Evolutionary conservation across 2,797 vertebrate genomes (phyloP).

Genomic region (Rallus crepitans): DNA sequence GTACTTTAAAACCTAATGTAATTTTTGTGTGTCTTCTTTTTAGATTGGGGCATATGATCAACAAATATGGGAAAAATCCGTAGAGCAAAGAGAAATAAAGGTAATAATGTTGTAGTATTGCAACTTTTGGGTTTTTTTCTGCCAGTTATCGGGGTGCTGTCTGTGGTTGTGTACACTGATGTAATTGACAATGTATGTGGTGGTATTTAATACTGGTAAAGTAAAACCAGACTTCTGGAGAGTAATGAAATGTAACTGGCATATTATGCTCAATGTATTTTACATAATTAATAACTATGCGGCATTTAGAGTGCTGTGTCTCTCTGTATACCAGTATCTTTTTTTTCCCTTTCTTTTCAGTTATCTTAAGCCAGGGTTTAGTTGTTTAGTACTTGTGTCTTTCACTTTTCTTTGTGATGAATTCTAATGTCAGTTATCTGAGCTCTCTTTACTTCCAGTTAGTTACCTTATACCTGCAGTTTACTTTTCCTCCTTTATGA

Average conservation of each 20-base stretch:
- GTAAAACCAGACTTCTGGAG: constrained; percentile 25
- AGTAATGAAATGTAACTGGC: not conserved
- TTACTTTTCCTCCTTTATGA: constrained; percentile 83
- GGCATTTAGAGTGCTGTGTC: not conserved
- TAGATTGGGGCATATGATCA: constrained; percentile 99
- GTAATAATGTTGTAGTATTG: constrained; percentile 72
- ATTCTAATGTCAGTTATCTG: constrained; percentile 75
- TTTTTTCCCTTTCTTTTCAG: not conserved
- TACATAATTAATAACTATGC: not conserved
- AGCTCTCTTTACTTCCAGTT: constrained; percentile 77
- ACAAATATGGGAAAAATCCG: constrained; percentile 99
- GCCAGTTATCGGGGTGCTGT: not conserved
- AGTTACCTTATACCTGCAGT: constrained; percentile 81
- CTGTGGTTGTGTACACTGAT: not conserved
- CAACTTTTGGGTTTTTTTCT: not conserved
- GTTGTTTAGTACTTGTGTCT: not conserved
- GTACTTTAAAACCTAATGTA: constrained; percentile 6
- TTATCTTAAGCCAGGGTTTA: constrained; percentile 4
- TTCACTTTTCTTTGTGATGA: constrained; percentile 52
- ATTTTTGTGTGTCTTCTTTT: constrained; percentile 35
- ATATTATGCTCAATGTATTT: constrained; percentile 12
- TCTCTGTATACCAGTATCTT: not conserved
- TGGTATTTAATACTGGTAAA: constrained; percentile 21
- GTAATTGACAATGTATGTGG: not conserved
- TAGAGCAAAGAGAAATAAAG: constrained; percentile 99